Conservation (phyloP, 2,113 vertebrate species). For the Nesogale talazaci region DNA sequence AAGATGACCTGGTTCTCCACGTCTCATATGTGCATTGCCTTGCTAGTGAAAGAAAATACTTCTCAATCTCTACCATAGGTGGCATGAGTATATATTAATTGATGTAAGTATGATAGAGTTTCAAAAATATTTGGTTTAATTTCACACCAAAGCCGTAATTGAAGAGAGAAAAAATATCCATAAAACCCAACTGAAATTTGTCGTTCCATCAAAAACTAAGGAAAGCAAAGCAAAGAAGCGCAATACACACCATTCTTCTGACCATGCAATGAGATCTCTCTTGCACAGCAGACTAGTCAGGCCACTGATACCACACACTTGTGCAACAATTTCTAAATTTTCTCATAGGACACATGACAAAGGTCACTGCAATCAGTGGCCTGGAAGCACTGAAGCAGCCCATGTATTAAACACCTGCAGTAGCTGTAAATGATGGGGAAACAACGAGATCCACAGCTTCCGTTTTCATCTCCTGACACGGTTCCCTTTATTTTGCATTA, state of each 20-base stretch:
- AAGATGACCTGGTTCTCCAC: background rate
- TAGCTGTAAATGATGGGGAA: conserved; percentile 80
- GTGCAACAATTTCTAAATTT: conserved; percentile 62
- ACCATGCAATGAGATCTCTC: conserved; percentile 66
- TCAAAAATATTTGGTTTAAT: conserved; percentile 40
- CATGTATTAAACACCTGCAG: conserved; percentile 64
- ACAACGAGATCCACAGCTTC: conserved; percentile 76
- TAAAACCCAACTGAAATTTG: conserved; percentile 68
- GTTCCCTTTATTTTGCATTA: conserved; percentile 83
- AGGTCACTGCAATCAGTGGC: conserved; percentile 70
- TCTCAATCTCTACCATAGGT: background rate
- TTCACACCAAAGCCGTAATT: conserved; percentile 76
- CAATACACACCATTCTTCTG: conserved; percentile 53
- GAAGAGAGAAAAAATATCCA: conserved; percentile 55
- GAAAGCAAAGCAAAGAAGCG: conserved; percentile 57
- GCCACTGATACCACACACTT: conserved; percentile 62
- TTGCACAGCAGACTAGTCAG: conserved; percentile 70
- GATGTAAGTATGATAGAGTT: background rate
- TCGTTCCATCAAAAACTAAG: conserved; percentile 69
- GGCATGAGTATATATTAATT: conserved; percentile 35
- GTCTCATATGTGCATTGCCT: conserved; percentile 4
- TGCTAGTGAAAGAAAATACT: background rate
- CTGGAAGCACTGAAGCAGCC: conserved; percentile 71
- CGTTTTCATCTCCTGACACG: conserved; percentile 78
- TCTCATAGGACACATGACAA: conserved; percentile 63